A percentile compares a stretch with the other conserved stretches of the same genome.
Evolutionary conservation across 2,113 vertebrate species (phyloP).

Genomic region (Onychorhynchus coronatus): DNA sequence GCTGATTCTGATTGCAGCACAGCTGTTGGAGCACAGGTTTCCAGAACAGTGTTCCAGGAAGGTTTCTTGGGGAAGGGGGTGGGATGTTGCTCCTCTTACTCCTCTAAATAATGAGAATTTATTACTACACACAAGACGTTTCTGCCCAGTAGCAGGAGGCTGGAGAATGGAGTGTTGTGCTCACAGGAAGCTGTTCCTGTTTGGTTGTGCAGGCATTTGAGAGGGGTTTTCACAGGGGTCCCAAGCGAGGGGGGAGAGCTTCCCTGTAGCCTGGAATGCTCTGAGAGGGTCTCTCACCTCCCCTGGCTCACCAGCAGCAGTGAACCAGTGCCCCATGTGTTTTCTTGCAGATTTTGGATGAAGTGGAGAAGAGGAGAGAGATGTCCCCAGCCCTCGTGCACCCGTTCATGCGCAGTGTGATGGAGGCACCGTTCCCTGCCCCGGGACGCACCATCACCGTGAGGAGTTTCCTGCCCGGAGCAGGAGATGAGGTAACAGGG

Average conservation of each 20-base stretch:
- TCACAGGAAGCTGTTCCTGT: not conserved
- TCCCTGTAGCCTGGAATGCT: not conserved
- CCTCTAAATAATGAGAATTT: not conserved
- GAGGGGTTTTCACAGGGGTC: not conserved
- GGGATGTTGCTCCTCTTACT: not conserved
- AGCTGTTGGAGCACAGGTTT: not conserved
- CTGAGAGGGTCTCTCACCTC: not conserved
- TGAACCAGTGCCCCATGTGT: not conserved
- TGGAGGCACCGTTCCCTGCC: conserved; percentile 96
- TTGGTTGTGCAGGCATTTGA: not conserved
- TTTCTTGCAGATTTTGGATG: conserved; percentile 87
- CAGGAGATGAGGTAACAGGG: conserved; percentile 84
- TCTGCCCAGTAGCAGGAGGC: not conserved
- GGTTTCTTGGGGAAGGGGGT: not conserved
- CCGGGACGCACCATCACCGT: conserved; percentile 91
- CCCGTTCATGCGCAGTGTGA: conserved; percentile 94
- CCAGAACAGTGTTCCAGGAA: not conserved
- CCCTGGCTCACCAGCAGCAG: not conserved
- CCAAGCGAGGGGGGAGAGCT: not conserved
- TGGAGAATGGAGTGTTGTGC: not conserved
- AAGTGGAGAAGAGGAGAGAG: conserved; percentile 92
- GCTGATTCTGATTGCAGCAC: not conserved
- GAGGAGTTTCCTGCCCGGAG: conserved; percentile 93
- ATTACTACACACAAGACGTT: not conserved
- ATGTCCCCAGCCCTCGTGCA: conserved; percentile 90